Conservation (phyloP, 2,113 vertebrate genomes). For the Siphamia tubifer region DNA sequence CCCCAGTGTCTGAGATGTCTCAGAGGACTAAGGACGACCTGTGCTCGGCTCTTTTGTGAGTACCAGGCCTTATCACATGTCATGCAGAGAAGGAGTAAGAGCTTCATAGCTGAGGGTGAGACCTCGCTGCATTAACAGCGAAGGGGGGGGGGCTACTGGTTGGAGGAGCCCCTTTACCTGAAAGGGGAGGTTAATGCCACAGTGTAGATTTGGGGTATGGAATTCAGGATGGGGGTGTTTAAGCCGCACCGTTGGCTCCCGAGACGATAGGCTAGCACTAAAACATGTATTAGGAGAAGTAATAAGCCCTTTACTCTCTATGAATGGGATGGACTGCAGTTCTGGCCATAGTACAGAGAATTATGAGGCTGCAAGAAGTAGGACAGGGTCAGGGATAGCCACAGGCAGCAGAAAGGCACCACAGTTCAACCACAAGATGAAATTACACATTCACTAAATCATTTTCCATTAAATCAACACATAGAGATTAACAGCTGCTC, state of each 20-base stretch:
- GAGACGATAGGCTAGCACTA: background rate
- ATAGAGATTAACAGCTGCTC: background rate
- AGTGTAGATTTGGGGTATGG: background rate
- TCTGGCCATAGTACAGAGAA: background rate
- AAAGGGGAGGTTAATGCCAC: slow-evolving; percentile 22
- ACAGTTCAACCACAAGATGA: background rate
- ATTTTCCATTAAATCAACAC: background rate
- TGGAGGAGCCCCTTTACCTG: slow-evolving; percentile 17
- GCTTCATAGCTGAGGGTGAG: slow-evolving; percentile 2
- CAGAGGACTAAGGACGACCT: slow-evolving; percentile 12
- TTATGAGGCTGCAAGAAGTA: background rate
- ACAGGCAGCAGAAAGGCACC: background rate
- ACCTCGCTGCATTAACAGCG: background rate
- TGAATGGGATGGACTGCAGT: slow-evolving; percentile 1
- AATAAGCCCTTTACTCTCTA: background rate
- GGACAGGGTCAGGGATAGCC: slow-evolving; percentile 1
- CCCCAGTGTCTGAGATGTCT: slow-evolving; percentile 19
- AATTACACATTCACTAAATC: background rate
- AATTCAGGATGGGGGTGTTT: background rate
- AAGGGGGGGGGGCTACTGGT: background rate
- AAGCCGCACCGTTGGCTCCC: background rate
- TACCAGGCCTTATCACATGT: background rate
- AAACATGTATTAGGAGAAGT: background rate
- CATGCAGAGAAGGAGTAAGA: background rate
- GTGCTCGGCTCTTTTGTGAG: slow-evolving; percentile 36